Percentiles rank a stretch among this genome's conserved stretches.
Conservation (phyloP, 2,888 invertebrate species). For the Cylloceria caligata region DNA sequence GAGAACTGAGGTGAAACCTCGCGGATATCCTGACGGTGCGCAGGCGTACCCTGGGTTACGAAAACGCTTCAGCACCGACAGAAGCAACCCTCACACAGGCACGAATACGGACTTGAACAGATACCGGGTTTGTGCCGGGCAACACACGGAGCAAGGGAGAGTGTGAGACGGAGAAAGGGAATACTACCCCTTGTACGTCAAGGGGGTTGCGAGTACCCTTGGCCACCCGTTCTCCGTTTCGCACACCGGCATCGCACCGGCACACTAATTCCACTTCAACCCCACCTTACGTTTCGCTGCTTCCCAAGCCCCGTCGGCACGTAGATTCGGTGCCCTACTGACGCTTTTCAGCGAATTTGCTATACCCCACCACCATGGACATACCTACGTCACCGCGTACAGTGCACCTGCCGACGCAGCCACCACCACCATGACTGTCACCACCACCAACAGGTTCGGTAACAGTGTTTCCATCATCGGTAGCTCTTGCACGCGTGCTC, state of each 20-base stretch:
- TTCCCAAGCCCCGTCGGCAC: background rate
- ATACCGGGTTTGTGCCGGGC: constrained; percentile 10
- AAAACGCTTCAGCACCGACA: constrained; percentile 63
- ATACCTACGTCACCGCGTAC: constrained; percentile 38
- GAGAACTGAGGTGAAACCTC: constrained; percentile 75
- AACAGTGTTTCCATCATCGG: constrained; percentile 19
- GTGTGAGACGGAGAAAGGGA: constrained; percentile 29
- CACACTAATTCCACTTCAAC: constrained; percentile 42
- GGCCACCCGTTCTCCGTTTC: constrained; percentile 31
- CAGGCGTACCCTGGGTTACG: constrained; percentile 63
- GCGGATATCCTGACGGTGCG: constrained; percentile 65
- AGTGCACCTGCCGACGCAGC: constrained; percentile 11
- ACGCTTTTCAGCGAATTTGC: constrained; percentile 53
- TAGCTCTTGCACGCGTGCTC: constrained; percentile 18
- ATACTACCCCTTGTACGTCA: constrained; percentile 40
- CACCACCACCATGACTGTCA: constrained; percentile 13
- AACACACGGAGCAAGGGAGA: constrained; percentile 12
- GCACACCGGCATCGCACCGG: too few relatives aligned
- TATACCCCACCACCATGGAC: constrained; percentile 22
- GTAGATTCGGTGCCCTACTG: constrained; percentile 13
- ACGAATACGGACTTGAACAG: constrained; percentile 20
- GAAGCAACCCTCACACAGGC: constrained; percentile 63
- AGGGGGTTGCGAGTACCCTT: constrained; percentile 50
- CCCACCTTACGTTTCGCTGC: constrained; percentile 25
- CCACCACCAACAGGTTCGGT: constrained; percentile 12